Evolutionary conservation across 2,888 invertebrate species (phyloP).

Genomic region (Furcula furcula): DNA sequence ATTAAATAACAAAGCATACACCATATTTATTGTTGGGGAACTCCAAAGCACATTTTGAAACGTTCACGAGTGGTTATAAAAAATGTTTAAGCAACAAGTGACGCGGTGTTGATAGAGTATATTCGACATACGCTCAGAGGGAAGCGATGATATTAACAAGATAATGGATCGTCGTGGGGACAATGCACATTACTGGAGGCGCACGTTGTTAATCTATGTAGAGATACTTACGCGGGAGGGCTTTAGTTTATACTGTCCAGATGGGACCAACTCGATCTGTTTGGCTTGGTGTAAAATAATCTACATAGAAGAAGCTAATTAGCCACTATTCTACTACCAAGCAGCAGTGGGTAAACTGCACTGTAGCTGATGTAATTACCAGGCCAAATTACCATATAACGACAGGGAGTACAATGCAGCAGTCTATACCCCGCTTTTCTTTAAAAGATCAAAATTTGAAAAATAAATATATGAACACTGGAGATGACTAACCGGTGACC

Average conservation of each 20-base stretch:
- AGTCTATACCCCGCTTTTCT: no score
- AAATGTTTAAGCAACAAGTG: constrained; percentile 18
- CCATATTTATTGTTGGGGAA: constrained; percentile 1
- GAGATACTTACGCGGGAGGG: constrained; percentile 5
- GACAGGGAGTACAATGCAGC: no score
- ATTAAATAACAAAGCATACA: background rate
- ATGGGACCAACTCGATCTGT: constrained; percentile 8
- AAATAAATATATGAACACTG: no score
- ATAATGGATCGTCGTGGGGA: constrained; percentile 15
- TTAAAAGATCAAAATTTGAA: no score
- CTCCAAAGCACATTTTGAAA: constrained; percentile 6
- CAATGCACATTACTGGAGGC: constrained; percentile 7
- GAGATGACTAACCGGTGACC: no score
- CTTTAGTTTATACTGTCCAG: constrained; percentile 5
- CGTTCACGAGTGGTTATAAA: constrained; percentile 4
- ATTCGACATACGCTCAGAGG: constrained; percentile 3
- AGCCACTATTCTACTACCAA: no score
- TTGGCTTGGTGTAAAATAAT: no score
- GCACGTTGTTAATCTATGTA: constrained; percentile 9
- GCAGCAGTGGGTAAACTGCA: no score
- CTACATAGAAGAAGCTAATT: no score
- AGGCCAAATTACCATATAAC: no score
- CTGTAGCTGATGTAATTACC: no score
- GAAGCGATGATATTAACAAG: constrained; percentile 10
- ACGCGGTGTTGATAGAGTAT: constrained; percentile 18